Conservation (phyloP, 37 sponge, comb jelly and placozoan genomes). For the Chondrosia reniformis region DNA sequence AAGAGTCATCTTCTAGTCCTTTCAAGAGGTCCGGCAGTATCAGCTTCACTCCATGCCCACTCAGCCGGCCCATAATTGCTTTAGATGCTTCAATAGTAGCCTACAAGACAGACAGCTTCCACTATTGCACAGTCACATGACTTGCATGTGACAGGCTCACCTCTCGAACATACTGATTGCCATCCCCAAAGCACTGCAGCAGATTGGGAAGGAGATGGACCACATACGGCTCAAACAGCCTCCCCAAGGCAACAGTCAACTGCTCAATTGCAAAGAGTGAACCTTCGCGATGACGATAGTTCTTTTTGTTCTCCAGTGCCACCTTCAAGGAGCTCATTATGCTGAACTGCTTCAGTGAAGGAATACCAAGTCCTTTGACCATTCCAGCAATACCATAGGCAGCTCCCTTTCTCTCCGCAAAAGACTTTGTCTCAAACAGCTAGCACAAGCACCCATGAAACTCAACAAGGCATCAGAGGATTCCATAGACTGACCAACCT, state of each 20-base stretch:
- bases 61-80: constrained; percentile 92
- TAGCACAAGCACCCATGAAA: constrained; percentile 14
- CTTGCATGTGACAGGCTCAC: too few relatives aligned
- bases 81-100: constrained; percentile 88
- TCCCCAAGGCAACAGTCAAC: constrained; percentile 87
- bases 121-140: too few relatives aligned
- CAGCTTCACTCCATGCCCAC: constrained; percentile 97
- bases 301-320: constrained; percentile 95
- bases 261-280: constrained; percentile 92
- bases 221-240: constrained; percentile 97
- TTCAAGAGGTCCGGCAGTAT: constrained; percentile 91
- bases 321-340: constrained; percentile 80
- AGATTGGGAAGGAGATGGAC: constrained; percentile 91
- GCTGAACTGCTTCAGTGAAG: constrained; percentile 79
- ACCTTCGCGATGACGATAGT: constrained; percentile 87
- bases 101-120: constrained; percentile 8
- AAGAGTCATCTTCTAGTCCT: constrained; percentile 94
- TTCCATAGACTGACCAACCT: constrained; percentile 48
- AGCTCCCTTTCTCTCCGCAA: constrained; percentile 87
- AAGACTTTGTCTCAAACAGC: constrained; percentile 79
- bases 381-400: constrained; percentile 99
- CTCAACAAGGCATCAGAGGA: not conserved
- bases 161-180: constrained; percentile 95
- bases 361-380: constrained; percentile 96
- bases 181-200: constrained; percentile 93